A percentile compares a stretch with the other conserved stretches of the same genome.
These are phyloP conservation scores for Beroe ovata DNA, from an alignment of 37 sponge, comb jelly and placozoan species.

Conservation along the genomic window DNA sequence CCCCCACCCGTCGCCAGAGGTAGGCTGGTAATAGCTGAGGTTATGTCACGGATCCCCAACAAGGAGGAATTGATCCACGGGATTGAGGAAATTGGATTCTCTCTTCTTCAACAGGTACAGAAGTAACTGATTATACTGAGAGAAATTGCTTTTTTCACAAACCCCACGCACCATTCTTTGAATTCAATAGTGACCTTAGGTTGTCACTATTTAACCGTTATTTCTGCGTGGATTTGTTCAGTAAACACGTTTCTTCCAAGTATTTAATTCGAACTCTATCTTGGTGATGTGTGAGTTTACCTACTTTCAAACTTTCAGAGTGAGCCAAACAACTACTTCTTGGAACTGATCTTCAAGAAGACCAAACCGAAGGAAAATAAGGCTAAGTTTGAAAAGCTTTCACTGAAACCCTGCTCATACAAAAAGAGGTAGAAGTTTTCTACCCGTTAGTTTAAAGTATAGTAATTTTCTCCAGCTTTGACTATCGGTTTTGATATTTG, in stretches of 20 bases:
- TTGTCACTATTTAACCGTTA: conserved; percentile 70
- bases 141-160: no score
- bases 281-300: not conserved
- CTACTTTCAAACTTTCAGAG: conserved; percentile 75
- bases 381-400: conserved; percentile 65
- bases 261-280: not conserved
- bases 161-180: no score
- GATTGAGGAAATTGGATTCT: conserved; percentile 77
- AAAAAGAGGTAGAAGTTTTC: conserved; percentile 86
- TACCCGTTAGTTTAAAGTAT: no score
- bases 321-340: conserved; percentile 52
- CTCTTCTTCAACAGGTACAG: conserved; percentile 68
- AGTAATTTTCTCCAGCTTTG: no score
- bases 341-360: not conserved
- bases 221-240: not conserved
- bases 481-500: no score
- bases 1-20: conserved; percentile 74
- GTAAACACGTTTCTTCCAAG: conserved; percentile 1
- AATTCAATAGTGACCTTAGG: no score
- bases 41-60: conserved; percentile 76
- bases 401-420: conserved; percentile 91
- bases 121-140: no score
- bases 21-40: conserved; percentile 80
- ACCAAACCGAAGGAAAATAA: conserved; percentile 40
- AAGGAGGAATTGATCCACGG: conserved; percentile 72